Evolutionary conservation across 2,797 vertebrate genomes (phyloP).

Genomic region (Microctenopoma lineatum): DNA sequence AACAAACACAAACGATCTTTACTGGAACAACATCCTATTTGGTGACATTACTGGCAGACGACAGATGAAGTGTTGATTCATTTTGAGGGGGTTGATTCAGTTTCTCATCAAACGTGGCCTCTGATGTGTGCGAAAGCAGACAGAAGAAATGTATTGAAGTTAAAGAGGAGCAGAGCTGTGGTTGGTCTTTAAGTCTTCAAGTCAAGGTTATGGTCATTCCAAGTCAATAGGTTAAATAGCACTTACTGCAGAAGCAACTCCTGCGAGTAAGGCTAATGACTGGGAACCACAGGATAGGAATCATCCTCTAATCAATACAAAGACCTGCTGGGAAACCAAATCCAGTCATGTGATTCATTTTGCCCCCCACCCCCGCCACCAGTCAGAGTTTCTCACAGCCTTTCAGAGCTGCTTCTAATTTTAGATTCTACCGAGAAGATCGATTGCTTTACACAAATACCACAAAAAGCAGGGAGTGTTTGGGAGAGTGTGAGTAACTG

Average conservation of each 20-base stretch:
- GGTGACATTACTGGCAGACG: not conserved
- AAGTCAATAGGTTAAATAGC: slow-evolving; percentile 40
- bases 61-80: accelerated
- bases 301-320: slow-evolving; percentile 80
- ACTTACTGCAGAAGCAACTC: slow-evolving; percentile 28
- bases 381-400: slow-evolving; percentile 39
- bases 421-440: slow-evolving; percentile 66
- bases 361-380: slow-evolving; percentile 5
- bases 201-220: slow-evolving; percentile 43
- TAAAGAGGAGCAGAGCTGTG: not conserved
- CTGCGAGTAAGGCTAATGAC: slow-evolving; percentile 34
- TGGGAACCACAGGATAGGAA: slow-evolving; percentile 73
- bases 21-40: not conserved
- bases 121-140: not conserved
- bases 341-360: slow-evolving; percentile 45
- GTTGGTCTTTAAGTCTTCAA: slow-evolving; percentile 30
- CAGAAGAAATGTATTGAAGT: slow-evolving; percentile 19
- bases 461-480: slow-evolving; percentile 35
- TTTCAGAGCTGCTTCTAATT: slow-evolving; percentile 50
- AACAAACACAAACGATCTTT: slow-evolving; percentile 9
- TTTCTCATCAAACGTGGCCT: not conserved
- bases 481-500: slow-evolving; percentile 15
- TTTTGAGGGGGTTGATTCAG: no score
- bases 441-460: slow-evolving; percentile 56
- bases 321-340: slow-evolving; percentile 66